These are phyloP conservation scores for Pteropus rufus DNA, from an alignment of 2,797 vertebrate genomes.

Conservation along the genomic window DNA sequence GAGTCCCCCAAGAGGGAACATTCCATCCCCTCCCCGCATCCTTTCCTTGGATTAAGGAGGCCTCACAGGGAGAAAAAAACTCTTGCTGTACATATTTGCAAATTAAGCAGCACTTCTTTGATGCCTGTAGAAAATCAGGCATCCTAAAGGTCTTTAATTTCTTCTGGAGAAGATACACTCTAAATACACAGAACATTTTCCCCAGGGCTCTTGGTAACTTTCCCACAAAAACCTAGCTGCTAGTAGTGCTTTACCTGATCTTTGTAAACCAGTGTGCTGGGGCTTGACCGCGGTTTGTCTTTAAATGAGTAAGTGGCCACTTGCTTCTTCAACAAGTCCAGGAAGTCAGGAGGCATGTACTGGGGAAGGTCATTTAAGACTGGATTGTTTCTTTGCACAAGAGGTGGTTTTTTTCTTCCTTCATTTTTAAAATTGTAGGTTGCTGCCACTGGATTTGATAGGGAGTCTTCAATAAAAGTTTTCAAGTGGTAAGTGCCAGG, in stretches of 20 bases:
- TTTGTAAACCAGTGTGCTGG: slow-evolving; percentile 73
- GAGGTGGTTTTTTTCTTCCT: slow-evolving; percentile 75
- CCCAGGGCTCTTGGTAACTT: background rate
- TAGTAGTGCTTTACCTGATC: slow-evolving; percentile 81
- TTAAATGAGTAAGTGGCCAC: slow-evolving; percentile 81
- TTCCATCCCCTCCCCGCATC: background rate
- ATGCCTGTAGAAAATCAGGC: background rate
- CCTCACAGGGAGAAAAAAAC: background rate
- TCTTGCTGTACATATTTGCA: background rate
- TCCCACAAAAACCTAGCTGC: background rate
- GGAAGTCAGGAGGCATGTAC: slow-evolving; percentile 74
- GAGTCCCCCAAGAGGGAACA: background rate
- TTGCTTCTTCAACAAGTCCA: slow-evolving; percentile 76
- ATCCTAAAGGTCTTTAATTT: background rate
- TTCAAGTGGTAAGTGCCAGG: slow-evolving; percentile 81
- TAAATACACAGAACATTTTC: background rate
- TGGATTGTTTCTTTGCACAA: slow-evolving; percentile 66
- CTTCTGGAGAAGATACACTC: background rate
- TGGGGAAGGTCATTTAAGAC: slow-evolving; percentile 79
- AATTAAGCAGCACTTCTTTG: background rate
- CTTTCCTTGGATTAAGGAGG: background rate
- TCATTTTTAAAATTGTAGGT: slow-evolving; percentile 85
- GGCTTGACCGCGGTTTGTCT: slow-evolving; percentile 77
- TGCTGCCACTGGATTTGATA: slow-evolving; percentile 82
- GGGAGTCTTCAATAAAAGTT: slow-evolving; percentile 85